These are phyloP conservation scores for Caenorhabditis sp. DNA, from an alignment of 2,888 invertebrate species.

Conservation along the genomic window DNA sequence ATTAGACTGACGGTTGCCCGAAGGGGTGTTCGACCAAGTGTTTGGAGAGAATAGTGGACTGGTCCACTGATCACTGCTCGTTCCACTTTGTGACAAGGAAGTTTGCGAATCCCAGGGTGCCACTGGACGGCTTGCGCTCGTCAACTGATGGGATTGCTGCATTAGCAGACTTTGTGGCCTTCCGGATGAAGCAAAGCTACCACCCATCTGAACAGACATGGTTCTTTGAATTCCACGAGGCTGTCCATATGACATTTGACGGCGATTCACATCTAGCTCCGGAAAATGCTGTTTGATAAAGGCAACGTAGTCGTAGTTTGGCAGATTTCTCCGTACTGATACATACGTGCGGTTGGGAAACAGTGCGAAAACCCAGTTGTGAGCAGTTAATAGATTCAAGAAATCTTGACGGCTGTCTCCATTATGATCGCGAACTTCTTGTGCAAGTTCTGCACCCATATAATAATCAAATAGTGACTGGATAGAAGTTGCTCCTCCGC, in stretches of 20 bases:
- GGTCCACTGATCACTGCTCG: conserved; percentile 55
- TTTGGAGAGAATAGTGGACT: conserved; percentile 60
- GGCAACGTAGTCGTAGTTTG: conserved; percentile 75
- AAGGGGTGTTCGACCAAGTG: conserved; percentile 43
- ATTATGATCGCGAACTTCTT: conserved; percentile 72
- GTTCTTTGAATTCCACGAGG: conserved; percentile 54
- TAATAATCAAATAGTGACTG: conserved; percentile 77
- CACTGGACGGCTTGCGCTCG: conserved; percentile 19
- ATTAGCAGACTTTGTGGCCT: conserved; percentile 34
- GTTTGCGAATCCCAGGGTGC: conserved; percentile 45
- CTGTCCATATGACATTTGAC: conserved; percentile 40
- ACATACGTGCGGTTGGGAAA: conserved; percentile 78
- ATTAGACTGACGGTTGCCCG: conserved; percentile 1
- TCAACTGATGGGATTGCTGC: conserved; percentile 34
- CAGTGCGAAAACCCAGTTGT: conserved; percentile 78
- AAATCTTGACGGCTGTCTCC: conserved; percentile 73
- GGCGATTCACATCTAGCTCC: conserved; percentile 38
- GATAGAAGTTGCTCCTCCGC: conserved; percentile 77
- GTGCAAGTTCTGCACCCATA: conserved; percentile 67
- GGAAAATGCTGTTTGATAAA: conserved; percentile 72
- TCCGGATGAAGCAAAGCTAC: conserved; percentile 13
- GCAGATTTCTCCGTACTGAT: conserved; percentile 77
- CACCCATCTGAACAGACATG: conserved; percentile 54
- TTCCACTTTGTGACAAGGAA: conserved; percentile 26
- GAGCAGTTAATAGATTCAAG: conserved; percentile 72